phyloP scores from a whole-genome alignment of 2,797 vertebrate genomes.

The Alca torda region DNA sequence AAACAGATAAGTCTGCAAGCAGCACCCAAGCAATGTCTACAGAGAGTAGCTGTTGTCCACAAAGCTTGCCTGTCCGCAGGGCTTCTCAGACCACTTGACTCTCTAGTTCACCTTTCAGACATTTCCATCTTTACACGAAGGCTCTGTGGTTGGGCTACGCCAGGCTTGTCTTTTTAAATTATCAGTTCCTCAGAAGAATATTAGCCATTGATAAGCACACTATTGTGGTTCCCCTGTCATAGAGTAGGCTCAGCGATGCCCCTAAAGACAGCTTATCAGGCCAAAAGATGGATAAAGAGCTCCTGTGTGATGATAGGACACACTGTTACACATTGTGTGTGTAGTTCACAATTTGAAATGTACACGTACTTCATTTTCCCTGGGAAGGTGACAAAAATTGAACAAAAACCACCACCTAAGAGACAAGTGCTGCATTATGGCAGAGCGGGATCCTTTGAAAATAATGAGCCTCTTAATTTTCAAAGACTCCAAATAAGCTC shows the following conservation, averaged over 20 bases:
- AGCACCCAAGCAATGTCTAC: rapidly evolving
- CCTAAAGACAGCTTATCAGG: not conserved
- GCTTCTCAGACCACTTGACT: not conserved
- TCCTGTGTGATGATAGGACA: not conserved
- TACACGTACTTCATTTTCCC: not conserved
- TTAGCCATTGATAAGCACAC: not conserved
- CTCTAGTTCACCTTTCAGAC: not conserved
- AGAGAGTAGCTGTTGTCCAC: not conserved
- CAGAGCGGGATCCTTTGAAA: not conserved
- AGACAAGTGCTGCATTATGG: not conserved
- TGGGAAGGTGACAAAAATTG: not conserved
- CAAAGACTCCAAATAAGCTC: not conserved
- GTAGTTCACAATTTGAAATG: not conserved
- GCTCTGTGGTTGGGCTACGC: not conserved
- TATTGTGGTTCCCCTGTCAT: rapidly evolving
- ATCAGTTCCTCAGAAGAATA: not conserved
- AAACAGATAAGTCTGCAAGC: not conserved
- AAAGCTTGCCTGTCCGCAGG: not conserved
- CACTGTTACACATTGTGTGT: not conserved
- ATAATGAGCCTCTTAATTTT: not conserved
- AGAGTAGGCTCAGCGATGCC: not conserved
- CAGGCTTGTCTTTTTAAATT: not conserved
- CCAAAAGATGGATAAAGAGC: not conserved
- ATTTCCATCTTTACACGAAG: not conserved
- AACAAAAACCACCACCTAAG: not conserved